Base-by-base conservation (phyloP, 2,113 vertebrate species). In the Geothlypis trichas region DNA sequence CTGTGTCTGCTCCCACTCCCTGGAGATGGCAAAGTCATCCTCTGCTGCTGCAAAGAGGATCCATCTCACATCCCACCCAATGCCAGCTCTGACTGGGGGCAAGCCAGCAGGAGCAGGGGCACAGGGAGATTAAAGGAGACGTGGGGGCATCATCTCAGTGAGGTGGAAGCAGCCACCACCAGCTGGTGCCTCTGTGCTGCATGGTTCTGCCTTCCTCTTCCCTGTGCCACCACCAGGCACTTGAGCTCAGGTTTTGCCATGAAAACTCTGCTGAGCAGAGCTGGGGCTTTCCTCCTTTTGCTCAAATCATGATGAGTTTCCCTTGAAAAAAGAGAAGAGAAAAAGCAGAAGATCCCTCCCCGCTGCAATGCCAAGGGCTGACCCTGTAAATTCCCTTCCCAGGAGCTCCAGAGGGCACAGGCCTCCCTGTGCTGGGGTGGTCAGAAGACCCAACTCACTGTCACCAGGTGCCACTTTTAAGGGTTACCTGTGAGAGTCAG, bases 261-360 rank as follows among this genome's bases (percentile, higher is more conserved):
- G 46, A 66, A 79, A 86, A 26, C 20, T 83, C 37, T 58, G 33
- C 57, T 65, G 46, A 69, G 31, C 30, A 11, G 33, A 35, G 28
- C 0, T 44, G 54, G 9, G 4, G 3, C 4, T 71, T 75, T 41
- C 54, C 46, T 80, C 17, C 31, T 57, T 86, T 89, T 42, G 27
- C 26, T 74, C 63, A 37, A 49, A 61, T 65, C 41, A 15, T 41
- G 26, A 7, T 1, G 1, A 41, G 30, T 82, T 93, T 87, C 82
- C 71, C 57, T 62, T 87, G 23, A 87, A 81, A 87, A 96, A 92
- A 81, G 66, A 93, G 73, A 89, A 94, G 81, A 77, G 55, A 69
- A 94, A 94, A 84, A 90, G 90, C 88, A 96, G 93, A 94, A 95
- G 87, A 77, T 62, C 22, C 61, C 28, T 41, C 69, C 26, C 22